Percentiles rank a stretch among this genome's conserved stretches.
Evolutionary conservation across 2,888 invertebrate species (phyloP).

Genomic region (Drosophila limbata): DNA sequence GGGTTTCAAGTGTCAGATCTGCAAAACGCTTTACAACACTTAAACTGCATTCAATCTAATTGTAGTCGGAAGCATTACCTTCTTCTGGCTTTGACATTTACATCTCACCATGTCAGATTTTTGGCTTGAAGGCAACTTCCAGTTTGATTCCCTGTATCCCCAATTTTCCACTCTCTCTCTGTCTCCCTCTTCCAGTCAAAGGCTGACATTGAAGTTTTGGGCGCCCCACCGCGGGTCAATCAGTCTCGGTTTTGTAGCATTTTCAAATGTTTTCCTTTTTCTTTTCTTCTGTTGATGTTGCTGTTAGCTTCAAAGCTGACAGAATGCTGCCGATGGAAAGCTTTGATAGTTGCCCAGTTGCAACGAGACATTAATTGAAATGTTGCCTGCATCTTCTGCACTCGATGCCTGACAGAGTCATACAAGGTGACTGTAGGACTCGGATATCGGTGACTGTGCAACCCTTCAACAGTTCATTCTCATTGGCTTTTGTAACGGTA

Average conservation of each 20-base stretch:
- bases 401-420: background rate
- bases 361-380: slow-evolving; percentile 48
- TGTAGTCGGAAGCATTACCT: slow-evolving; percentile 7
- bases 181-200: slow-evolving; percentile 1
- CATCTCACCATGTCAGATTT: slow-evolving; percentile 15
- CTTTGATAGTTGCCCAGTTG: slow-evolving; percentile 18
- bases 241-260: slow-evolving; percentile 13
- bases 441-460: too few relatives aligned
- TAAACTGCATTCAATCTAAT: slow-evolving; percentile 22
- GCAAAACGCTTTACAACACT: slow-evolving; percentile 21
- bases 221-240: slow-evolving; percentile 3
- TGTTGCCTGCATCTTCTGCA: slow-evolving; percentile 27
- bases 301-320: slow-evolving; percentile 17
- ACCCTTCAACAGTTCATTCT: background rate
- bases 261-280: background rate
- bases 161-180: background rate
- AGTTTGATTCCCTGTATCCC: background rate
- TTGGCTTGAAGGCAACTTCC: slow-evolving; percentile 10
- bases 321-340: slow-evolving; percentile 17
- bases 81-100: slow-evolving; percentile 29
- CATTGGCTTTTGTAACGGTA: background rate
- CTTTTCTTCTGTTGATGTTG: background rate
- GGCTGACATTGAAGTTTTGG: slow-evolving; percentile 16
- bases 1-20: background rate
- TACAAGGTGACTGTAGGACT: too few relatives aligned